Base-by-base conservation (phyloP, 2,113 vertebrate genomes). In the Patagioenas fasciata region DNA sequence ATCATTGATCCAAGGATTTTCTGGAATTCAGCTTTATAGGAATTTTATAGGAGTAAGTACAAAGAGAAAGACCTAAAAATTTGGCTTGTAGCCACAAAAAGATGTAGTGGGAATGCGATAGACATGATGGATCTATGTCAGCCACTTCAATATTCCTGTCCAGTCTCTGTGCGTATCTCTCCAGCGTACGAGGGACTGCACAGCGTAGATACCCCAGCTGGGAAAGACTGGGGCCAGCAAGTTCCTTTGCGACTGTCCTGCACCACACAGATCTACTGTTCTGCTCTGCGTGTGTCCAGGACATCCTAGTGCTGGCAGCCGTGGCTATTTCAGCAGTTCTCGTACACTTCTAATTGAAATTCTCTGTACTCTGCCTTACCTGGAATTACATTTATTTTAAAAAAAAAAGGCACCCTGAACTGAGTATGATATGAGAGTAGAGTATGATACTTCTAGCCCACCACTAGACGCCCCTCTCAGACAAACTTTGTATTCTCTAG, bases 101-200 rank as follows among this genome's bases (percentile, higher is more conserved):
- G 54, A 11, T 83, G 11, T 40, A 60, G 10, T 60, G 4, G 26
- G 15, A 50, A 32, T 71, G 54, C 56, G 56, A 26, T 5, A 64
- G 26, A 48, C 0, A 0, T 64, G 25, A 16, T 54, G 11, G 20
- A 28, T 31, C 13, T 11, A 0, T 54, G 42, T 51, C 36, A 85
- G 40, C 48, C 16, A 23, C 24, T 72, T 87, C 50, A 31, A 0
- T 48, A 4, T 65, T 62, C 31, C 56, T 77, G 34, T 67, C 28
- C n/a, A 21, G 0, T 29, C 36, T 62, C 67, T 95, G 57, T 17
- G 36, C 23, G 25, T 40, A 8, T 67, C 42, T 85, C 23, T 38
- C 6, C 36, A 17, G 42, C 16, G 15, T 36, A 28, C 48, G 50
- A 15, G 6, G 20, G 17, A 31, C 38, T 2, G 11, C 64, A 42